These are phyloP conservation scores for Pavo muticus DNA, from an alignment of 2,113 vertebrate species.

Conservation along the genomic window DNA sequence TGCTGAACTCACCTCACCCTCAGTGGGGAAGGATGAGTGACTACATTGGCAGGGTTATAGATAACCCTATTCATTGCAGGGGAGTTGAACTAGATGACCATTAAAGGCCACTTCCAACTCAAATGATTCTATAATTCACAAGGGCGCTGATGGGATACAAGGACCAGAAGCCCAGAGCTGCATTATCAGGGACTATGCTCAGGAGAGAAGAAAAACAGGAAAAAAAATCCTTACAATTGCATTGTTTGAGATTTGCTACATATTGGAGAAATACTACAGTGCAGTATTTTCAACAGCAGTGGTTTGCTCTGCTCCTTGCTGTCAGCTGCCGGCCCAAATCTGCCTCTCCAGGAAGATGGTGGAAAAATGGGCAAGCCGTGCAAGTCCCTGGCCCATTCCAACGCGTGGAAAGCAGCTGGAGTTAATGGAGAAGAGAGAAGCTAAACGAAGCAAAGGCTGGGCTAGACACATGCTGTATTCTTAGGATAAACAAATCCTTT, in stretches of 20 bases:
- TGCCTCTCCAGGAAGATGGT: not conserved
- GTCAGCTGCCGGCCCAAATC: not conserved
- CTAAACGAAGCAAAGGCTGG: not conserved
- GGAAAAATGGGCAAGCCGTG: not conserved
- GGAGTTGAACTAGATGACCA: too few species aligned
- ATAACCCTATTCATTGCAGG: too few species aligned
- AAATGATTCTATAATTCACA: not conserved
- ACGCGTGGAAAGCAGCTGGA: not conserved
- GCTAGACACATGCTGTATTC: not conserved
- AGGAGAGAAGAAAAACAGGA: not conserved
- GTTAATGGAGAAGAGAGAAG: not conserved
- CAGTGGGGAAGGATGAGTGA: not conserved
- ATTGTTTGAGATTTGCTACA: not conserved
- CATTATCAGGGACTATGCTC: not conserved
- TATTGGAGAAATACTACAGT: not conserved
- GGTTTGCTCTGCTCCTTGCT: not conserved
- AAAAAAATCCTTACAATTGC: not conserved
- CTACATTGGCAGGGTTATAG: not conserved
- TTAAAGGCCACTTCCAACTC: too few species aligned
- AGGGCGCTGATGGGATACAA: not conserved
- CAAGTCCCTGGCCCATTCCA: not conserved
- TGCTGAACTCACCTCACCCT: not conserved
- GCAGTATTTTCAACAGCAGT: not conserved
- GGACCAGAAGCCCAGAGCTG: not conserved
- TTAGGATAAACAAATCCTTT: not conserved